phyloP scores from a whole-genome alignment of 1,140 invertebrate species.

The Aleiodes sp. region DNA sequence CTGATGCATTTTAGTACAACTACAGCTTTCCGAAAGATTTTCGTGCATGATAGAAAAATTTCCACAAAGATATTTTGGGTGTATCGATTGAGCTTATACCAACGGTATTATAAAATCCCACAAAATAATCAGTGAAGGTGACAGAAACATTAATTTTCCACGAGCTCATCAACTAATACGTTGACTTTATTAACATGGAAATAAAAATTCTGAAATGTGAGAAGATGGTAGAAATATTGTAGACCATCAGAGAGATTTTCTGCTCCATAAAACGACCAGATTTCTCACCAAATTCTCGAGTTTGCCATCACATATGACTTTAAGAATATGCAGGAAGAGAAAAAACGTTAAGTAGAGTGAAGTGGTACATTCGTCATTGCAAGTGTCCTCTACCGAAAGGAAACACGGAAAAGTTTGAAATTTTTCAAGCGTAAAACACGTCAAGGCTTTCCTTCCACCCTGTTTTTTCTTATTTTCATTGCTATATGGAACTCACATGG shows the following conservation, averaged over 20 bases:
- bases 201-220: no score
- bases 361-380: slow-evolving; percentile 31
- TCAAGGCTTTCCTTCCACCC: not conserved
- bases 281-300: not conserved
- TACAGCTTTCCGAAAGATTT: no score
- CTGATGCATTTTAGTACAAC: no score
- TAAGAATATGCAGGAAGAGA: not conserved
- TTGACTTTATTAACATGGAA: no score
- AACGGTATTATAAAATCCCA: no score
- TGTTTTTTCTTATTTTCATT: not conserved
- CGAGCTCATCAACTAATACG: no score
- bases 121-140: no score
- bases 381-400: not conserved
- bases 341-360: slow-evolving; percentile 20
- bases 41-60: no score
- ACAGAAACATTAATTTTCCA: no score
- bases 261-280: not conserved
- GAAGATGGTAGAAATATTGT: not conserved
- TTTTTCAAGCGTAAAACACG: slow-evolving; percentile 35
- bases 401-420: slow-evolving; percentile 24
- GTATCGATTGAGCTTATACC: no score
- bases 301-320: slow-evolving; percentile 14
- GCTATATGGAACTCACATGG: not conserved
- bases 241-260: not conserved
- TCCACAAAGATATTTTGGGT: no score